Conservation (phyloP, 2,888 invertebrate genomes). For the Chelonus formosanus region DNA sequence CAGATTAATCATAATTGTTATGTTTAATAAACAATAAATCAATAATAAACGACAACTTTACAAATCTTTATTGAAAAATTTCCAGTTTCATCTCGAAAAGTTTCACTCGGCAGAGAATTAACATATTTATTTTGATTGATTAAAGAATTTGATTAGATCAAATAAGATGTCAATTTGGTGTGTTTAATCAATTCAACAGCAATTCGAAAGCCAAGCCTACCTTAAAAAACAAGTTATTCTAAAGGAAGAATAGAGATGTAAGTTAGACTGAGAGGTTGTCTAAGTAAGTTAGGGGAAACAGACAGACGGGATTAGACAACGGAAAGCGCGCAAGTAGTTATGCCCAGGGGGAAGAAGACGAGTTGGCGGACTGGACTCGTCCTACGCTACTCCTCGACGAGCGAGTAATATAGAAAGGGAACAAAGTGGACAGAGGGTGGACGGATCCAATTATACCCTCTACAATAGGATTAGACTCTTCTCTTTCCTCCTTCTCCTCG, state of each 20-base stretch:
- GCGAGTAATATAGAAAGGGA: conserved; percentile 39
- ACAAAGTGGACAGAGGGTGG: conserved; percentile 49
- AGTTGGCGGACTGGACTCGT: conserved; percentile 19
- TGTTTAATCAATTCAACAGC: no score
- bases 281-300: conserved; percentile 25
- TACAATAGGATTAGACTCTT: conserved; percentile 50
- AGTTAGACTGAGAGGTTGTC: conserved; percentile 20
- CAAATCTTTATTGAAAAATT: no score
- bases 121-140: no score
- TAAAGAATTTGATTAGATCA: no score
- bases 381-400: conserved; percentile 19
- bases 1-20: no score
- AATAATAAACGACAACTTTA: no score
- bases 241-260: background rate
- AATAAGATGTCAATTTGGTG: no score
- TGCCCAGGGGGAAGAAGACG: conserved; percentile 21
- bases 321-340: conserved; percentile 25
- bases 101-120: no score
- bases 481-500: conserved; percentile 21
- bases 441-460: conserved; percentile 52
- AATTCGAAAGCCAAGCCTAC: no score
- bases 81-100: no score
- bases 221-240: background rate
- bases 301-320: conserved; percentile 27
- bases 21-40: no score